Conservation (phyloP, 2,113 vertebrate genomes). For the Xerus inauris region DNA sequence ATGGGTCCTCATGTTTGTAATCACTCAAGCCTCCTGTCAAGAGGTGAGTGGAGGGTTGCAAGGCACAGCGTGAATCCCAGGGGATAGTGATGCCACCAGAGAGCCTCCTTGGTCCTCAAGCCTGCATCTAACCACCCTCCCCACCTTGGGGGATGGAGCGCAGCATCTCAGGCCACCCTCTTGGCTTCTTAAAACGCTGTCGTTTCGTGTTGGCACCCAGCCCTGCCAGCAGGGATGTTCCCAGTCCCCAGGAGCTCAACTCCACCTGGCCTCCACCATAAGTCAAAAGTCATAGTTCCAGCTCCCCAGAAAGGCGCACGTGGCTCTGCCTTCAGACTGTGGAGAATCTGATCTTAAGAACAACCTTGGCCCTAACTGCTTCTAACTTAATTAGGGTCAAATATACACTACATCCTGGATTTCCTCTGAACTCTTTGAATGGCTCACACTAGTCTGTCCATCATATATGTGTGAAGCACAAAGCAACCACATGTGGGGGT, state of each 20-base stretch:
- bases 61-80: too few species aligned
- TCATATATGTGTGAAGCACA: background rate
- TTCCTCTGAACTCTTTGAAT: background rate
- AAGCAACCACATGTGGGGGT: background rate
- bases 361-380: background rate
- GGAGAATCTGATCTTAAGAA: background rate
- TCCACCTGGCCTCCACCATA: background rate
- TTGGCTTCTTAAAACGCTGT: background rate
- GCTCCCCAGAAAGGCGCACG: background rate
- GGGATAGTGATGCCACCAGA: fast-evolving
- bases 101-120: background rate
- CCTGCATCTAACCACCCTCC: fast-evolving
- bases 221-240: background rate
- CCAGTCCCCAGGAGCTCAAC: background rate
- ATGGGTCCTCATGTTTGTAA: fast-evolving
- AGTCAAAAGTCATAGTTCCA: too few species aligned
- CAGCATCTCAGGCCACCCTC: background rate
- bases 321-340: background rate
- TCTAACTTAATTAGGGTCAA: background rate
- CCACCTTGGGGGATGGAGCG: fast-evolving
- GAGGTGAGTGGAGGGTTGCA: background rate
- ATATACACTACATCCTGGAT: background rate
- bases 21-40: too few species aligned
- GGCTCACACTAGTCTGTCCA: background rate
- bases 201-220: background rate